A percentile compares a stretch with the other conserved stretches of the same genome.
These are phyloP conservation scores for Mactra quadrangularis DNA, from an alignment of 1,140 invertebrate genomes.

Conservation along the genomic window DNA sequence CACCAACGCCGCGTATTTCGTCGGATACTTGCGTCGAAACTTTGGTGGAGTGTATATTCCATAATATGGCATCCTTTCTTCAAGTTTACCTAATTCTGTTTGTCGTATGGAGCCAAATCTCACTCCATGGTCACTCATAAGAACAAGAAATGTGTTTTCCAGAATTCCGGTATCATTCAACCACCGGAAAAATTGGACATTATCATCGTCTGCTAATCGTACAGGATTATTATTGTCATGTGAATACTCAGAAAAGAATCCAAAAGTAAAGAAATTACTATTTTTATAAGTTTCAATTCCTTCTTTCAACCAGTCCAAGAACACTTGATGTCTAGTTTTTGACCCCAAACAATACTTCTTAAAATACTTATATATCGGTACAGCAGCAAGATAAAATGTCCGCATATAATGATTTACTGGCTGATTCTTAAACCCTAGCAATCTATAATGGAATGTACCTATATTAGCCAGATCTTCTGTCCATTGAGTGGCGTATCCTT, in stretches of 20 bases:
- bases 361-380: constrained; percentile 86
- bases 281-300: constrained; percentile 80
- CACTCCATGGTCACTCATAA: constrained; percentile 97
- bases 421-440: constrained; percentile 92
- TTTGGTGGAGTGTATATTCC: constrained; percentile 90
- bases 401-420: constrained; percentile 97
- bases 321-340: constrained; percentile 89
- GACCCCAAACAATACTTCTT: constrained; percentile 88
- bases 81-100: constrained; percentile 93
- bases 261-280: constrained; percentile 88
- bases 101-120: constrained; percentile 91
- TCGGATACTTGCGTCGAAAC: constrained; percentile 87
- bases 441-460: constrained; percentile 95
- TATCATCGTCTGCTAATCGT: constrained; percentile 88
- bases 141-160: constrained; percentile 87
- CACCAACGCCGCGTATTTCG: constrained; percentile 88
- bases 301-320: constrained; percentile 88
- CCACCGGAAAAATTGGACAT: constrained; percentile 88
- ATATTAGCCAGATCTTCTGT: constrained; percentile 93
- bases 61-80: constrained; percentile 95
- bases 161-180: constrained; percentile 86
- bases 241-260: constrained; percentile 93
- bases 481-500: constrained; percentile 90
- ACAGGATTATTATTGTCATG: constrained; percentile 90
- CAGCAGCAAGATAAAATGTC: constrained; percentile 89